Percentiles rank a stretch among this genome's conserved stretches.
Evolutionary conservation across 2,888 invertebrate genomes (phyloP).

Genomic region (Folsomia manolachei): DNA sequence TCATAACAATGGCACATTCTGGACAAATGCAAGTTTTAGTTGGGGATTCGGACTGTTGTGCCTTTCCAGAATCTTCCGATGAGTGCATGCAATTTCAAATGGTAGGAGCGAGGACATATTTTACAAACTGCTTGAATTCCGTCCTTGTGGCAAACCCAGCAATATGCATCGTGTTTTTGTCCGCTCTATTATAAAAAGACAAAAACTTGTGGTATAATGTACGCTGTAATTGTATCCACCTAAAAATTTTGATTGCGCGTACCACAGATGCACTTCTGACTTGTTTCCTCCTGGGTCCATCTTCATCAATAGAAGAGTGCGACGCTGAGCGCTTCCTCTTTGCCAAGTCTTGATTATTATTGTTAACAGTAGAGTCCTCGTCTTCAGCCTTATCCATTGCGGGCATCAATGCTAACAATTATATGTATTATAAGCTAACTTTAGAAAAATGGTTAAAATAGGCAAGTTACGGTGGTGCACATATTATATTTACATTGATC

Average conservation of each 20-base stretch:
- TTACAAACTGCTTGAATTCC: slow-evolving; percentile 65
- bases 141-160: slow-evolving; percentile 87
- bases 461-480: too few species aligned
- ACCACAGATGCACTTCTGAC: slow-evolving; percentile 25
- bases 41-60: slow-evolving; percentile 56
- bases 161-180: slow-evolving; percentile 66
- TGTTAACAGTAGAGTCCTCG: not conserved
- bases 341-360: slow-evolving; percentile 21
- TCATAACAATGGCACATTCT: slow-evolving; percentile 73
- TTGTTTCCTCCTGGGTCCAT: slow-evolving; percentile 44
- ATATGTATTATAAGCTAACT: not conserved
- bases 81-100: slow-evolving; percentile 70
- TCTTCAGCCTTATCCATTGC: slow-evolving; percentile 12
- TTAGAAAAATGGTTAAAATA: not conserved
- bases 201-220: not conserved
- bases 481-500: too few species aligned
- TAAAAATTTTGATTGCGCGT: not conserved
- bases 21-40: slow-evolving; percentile 64
- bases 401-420: not conserved
- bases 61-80: slow-evolving; percentile 37
- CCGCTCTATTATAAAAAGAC: slow-evolving; percentile 12
- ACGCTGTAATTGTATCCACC: not conserved
- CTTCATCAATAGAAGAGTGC: slow-evolving; percentile 38
- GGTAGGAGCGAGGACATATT: slow-evolving; percentile 80
- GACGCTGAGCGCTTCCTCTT: slow-evolving; percentile 46